Percentiles rank a stretch among this genome's conserved stretches.
These are phyloP conservation scores for Pelecanoides urinatrix DNA, from an alignment of 2,113 vertebrate genomes.

Conservation along the genomic window DNA sequence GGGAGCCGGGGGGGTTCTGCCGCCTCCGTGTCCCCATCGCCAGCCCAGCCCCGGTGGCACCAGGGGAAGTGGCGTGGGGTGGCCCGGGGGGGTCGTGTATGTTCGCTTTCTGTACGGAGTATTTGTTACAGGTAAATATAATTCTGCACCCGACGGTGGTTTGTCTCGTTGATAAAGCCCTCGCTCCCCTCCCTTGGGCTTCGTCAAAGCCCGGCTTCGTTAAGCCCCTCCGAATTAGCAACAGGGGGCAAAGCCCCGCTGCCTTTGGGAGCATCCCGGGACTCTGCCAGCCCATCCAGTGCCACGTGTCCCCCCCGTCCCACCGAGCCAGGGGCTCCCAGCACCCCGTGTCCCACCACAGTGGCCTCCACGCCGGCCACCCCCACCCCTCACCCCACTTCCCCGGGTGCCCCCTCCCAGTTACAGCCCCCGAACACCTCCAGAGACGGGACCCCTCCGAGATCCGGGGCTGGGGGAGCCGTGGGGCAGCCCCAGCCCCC, in stretches of 20 bases:
- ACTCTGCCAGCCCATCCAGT: no score
- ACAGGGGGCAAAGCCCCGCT: not conserved
- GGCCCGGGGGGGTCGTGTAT: not conserved
- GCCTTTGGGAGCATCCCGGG: not conserved
- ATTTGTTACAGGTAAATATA: not conserved
- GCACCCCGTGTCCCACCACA: not conserved
- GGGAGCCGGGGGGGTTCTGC: not conserved
- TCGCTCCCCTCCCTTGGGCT: not conserved
- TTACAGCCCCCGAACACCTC: not conserved
- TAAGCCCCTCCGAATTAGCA: not conserved
- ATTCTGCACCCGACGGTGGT: not conserved
- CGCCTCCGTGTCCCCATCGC: fast-evolving
- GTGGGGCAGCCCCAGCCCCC: not conserved
- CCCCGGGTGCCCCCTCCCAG: not conserved
- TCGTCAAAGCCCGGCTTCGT: not conserved
- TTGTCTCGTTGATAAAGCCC: not conserved
- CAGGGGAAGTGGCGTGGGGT: fast-evolving
- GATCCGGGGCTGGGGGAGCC: no score
- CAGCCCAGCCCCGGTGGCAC: not conserved
- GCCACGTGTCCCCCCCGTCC: not conserved
- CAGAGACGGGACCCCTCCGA: not conserved
- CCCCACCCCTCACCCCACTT: no score
- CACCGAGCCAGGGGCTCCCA: not conserved
- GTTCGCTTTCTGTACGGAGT: not conserved
- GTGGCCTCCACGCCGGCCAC: no score